Conservation (phyloP, 2,888 invertebrate species). For the Anoplius nigerrimus region DNA sequence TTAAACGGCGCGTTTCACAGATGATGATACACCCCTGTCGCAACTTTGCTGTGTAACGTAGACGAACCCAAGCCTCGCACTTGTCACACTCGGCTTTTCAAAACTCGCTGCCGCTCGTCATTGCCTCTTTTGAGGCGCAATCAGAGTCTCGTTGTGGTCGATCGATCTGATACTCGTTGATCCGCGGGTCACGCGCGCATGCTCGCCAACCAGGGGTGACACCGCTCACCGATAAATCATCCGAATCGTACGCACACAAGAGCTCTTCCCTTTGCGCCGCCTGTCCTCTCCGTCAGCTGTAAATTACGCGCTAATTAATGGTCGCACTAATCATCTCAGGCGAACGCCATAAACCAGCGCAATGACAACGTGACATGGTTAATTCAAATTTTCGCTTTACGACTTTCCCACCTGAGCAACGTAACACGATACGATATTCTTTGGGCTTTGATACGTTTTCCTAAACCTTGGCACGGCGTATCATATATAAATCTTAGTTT, state of each 20-base stretch:
- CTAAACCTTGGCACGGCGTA: no score
- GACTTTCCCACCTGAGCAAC: no score
- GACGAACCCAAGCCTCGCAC: no score
- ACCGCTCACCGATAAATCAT: slow-evolving; percentile 44
- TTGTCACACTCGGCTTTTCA: neutral
- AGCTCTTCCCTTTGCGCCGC: slow-evolving; percentile 17
- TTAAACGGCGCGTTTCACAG: neutral
- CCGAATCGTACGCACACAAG: slow-evolving; percentile 31
- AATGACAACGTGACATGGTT: slow-evolving; percentile 26
- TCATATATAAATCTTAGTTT: no score
- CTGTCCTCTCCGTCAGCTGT: slow-evolving; percentile 19
- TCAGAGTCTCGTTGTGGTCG: slow-evolving; percentile 27
- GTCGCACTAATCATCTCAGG: slow-evolving; percentile 44
- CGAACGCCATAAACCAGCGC: slow-evolving; percentile 25
- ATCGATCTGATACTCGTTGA: slow-evolving; percentile 45
- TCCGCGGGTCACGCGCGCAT: slow-evolving; percentile 34
- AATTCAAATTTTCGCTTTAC: slow-evolving; percentile 29
- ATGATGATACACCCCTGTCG: slow-evolving; percentile 1
- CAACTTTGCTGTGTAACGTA: neutral
- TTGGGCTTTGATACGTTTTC: no score
- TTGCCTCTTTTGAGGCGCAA: slow-evolving; percentile 32
- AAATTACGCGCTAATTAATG: slow-evolving; percentile 53
- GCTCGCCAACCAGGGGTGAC: slow-evolving; percentile 30
- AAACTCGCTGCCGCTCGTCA: slow-evolving; percentile 23
- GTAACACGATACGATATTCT: no score